Percentiles rank a stretch among this genome's conserved stretches.
Conservation (phyloP, 2,113 vertebrate genomes). For the Oxyura jamaicensis region DNA sequence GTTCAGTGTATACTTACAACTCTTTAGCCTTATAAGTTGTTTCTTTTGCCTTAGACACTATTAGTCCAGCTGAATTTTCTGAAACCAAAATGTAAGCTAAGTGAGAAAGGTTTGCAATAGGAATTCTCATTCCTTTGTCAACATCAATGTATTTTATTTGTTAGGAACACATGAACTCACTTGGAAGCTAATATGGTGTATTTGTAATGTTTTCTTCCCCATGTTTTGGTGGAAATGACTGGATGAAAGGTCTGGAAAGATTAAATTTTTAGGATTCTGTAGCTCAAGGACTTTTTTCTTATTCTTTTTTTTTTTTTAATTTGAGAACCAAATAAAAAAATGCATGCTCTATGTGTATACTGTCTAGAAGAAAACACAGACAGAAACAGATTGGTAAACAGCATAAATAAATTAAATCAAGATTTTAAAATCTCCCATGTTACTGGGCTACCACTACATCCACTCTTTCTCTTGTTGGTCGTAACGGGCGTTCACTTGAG, state of each 20-base stretch:
- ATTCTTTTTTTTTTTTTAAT: not conserved
- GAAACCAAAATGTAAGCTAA: not conserved
- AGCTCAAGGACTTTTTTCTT: not conserved
- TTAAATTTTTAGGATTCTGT: not conserved
- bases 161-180: not conserved
- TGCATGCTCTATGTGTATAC: not conserved
- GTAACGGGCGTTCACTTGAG: not conserved
- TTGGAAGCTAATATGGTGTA: not conserved
- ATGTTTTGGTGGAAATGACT: not conserved
- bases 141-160: not conserved
- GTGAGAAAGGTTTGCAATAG: not conserved
- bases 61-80: not conserved
- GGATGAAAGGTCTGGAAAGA: not conserved
- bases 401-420: not conserved
- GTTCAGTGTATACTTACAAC: not conserved
- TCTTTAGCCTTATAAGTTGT: conserved; percentile 1
- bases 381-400: not conserved
- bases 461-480: not conserved
- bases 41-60: not conserved
- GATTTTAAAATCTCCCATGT: not conserved
- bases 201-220: not conserved
- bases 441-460: not conserved
- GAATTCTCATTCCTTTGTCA: not conserved
- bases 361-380: not conserved
- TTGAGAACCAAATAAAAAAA: not conserved